Base-by-base conservation (phyloP, 2,888 invertebrate genomes). In the Rhagonycha fulva region DNA sequence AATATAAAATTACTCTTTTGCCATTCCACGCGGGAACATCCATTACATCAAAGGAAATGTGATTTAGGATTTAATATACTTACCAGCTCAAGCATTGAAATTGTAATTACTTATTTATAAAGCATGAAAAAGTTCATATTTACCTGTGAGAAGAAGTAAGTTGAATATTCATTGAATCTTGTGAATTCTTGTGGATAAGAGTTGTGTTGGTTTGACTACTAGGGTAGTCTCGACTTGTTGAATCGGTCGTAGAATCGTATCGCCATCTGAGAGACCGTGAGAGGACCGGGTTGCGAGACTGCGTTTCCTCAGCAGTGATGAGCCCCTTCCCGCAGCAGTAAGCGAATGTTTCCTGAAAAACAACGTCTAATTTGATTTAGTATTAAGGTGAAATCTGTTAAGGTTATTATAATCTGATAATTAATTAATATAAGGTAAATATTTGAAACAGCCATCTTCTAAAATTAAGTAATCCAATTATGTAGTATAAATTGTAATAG, bases 231-330 rank as follows among this genome's bases (percentile, higher is more conserved):
- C 80, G 23, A 63, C 70, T 72, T 62, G 74, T 71, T 32, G 77
- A 77, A 63, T 75, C 75, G n/a, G 77, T 81, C 70, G 74, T 71
- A 26, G 81, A 81, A 19, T 82, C 81, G 23, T 75, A 71, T 76
- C 79, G 78, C 61, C 81, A 78, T 88, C 87, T 78, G 88, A 87
- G 81, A 88, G 89, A 82, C 88, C 92, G 87, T 72, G 92, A 90
- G 83, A 93, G 86, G 74, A 91, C 89, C 78, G 91, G 90, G 87
- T 92, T 93, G 61, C 91, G 90, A 82, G 90, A 88, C 80, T 90
- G 88, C 82, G 91, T 89, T 63, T 84, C 83, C 14, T 84, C 67
- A 14, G 84, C 19, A 74, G 80, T 75, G 80, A 80, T 68, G 70
- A 79, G 74, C 70, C 78, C 74, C 72, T 86, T 88, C 82, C 89